Evolutionary conservation across 1,140 invertebrate genomes (phyloP), one percentile per base, ranked within the genome.

Genomic region (Paracyclopina nana): DNA sequence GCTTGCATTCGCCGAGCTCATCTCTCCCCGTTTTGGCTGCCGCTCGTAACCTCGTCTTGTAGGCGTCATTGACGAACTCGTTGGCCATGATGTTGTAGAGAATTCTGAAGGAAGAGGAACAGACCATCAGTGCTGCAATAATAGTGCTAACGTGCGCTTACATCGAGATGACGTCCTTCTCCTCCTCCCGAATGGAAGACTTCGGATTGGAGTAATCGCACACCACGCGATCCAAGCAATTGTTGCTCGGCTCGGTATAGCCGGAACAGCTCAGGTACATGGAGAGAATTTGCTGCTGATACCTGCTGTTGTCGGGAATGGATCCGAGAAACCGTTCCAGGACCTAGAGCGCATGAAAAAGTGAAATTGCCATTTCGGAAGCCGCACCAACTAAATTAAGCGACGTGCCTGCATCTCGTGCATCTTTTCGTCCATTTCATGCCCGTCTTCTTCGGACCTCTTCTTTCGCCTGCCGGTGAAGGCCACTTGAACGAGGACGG

Each of bases 391-490:
- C 44, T 16, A n/a, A 53, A 24, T 18, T 16, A n/a, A 22, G 11
- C 5, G 11, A 16, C n/a, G 20, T 53, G 53, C 54, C 43, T 55
- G 50, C 6, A 55, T 43, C 26, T 55, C 54, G 20, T 53, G 29
- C 22, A 55, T 38, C 18, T 55, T 55, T 27, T 54, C 52, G 26
- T 54, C 53, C 30, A 55, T 24, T 27, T 55, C 54, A n/a, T 51
- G 54, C 1, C 52, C 46, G 24, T 53, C 40, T 26, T 45, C 34
- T 20, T 54, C 30, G 42, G 6, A 25, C 27, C 46, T 30, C 24
- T 29, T 25, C 46, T 28, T 48, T 38, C 20, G 14, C 27, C 46
- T 2, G 24, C 29, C 29, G 0, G 52, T 40, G 9, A 53, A 30
- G 12, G 54, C 38, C 8, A 55, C 11, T 3, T 51, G 53, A 16